Conservation (phyloP, 2,797 vertebrate species). For the Crenichthys baileyi region DNA sequence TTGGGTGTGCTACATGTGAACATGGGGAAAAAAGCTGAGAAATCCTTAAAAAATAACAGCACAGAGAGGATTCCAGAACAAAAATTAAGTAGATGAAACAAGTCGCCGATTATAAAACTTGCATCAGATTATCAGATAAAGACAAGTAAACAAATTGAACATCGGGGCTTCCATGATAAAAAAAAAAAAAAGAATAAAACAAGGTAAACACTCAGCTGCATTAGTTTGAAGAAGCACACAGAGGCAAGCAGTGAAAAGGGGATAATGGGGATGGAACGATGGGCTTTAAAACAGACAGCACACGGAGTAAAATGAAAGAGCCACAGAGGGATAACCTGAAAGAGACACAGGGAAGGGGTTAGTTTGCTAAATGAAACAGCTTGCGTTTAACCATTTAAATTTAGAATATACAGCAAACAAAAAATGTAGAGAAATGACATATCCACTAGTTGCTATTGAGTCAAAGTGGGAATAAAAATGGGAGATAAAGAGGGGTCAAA, state of each 20-base stretch:
- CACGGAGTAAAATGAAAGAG: constrained; percentile 53
- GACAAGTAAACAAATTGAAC: constrained; percentile 40
- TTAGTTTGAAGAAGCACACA: constrained; percentile 32
- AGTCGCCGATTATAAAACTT: constrained; percentile 61
- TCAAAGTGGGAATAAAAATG: too few species aligned
- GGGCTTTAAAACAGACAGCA: constrained; percentile 50
- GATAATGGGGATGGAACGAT: constrained; percentile 56
- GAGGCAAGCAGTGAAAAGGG: constrained; percentile 29
- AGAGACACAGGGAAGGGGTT: constrained; percentile 60
- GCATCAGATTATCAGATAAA: constrained; percentile 62
- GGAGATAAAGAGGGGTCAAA: too few species aligned
- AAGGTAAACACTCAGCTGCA: constrained; percentile 47
- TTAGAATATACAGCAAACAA: too few species aligned
- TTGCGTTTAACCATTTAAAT: too few species aligned
- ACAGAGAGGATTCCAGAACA: constrained; percentile 42
- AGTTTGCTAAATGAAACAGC: constrained; percentile 69
- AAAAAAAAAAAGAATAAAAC: constrained; percentile 41
- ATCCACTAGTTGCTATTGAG: too few species aligned
- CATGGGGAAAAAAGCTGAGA: constrained; percentile 9
- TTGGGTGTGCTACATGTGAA: constrained; percentile 14
- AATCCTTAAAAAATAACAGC: constrained; percentile 29
- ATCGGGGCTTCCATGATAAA: constrained; percentile 21
- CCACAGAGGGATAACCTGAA: constrained; percentile 60
- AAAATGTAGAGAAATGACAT: too few species aligned
- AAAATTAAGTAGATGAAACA: constrained; percentile 56